Evolutionary conservation across 1,140 invertebrate species (phyloP).

Genomic region (Saccostrea glomerata): DNA sequence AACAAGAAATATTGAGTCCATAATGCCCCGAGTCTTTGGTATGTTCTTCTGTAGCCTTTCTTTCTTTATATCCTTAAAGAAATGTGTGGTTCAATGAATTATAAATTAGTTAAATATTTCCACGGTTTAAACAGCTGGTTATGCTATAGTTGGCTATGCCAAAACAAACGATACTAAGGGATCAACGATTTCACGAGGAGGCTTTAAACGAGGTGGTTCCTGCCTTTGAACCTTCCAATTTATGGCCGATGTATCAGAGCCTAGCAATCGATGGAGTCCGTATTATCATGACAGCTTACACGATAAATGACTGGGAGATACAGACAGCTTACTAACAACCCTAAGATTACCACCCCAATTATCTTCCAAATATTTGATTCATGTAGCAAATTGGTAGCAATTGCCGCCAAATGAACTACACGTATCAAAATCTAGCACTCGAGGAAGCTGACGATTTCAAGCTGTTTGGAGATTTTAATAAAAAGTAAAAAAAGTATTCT

Average conservation of each 20-base stretch:
- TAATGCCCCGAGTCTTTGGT: no score
- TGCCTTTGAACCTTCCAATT: constrained; percentile 27
- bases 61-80: neutral
- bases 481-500: neutral
- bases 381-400: constrained; percentile 42
- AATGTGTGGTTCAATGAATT: constrained; percentile 1
- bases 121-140: constrained; percentile 1
- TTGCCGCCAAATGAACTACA: constrained; percentile 35
- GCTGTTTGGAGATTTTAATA: neutral
- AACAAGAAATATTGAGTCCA: neutral
- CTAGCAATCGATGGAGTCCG: neutral
- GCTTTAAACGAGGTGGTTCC: neutral
- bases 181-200: neutral
- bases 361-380: constrained; percentile 40
- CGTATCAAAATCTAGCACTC: constrained; percentile 5
- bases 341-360: constrained; percentile 26
- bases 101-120: constrained; percentile 17
- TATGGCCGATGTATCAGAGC: constrained; percentile 8
- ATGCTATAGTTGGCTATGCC: neutral
- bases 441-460: neutral
- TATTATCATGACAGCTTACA: constrained; percentile 34
- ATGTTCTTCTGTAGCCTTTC: no score
- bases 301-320: constrained; percentile 29
- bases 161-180: constrained; percentile 20
- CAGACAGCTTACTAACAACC: constrained; percentile 24